Conservation (phyloP, 2,797 vertebrate species). For the Enteromius radiatus region DNA sequence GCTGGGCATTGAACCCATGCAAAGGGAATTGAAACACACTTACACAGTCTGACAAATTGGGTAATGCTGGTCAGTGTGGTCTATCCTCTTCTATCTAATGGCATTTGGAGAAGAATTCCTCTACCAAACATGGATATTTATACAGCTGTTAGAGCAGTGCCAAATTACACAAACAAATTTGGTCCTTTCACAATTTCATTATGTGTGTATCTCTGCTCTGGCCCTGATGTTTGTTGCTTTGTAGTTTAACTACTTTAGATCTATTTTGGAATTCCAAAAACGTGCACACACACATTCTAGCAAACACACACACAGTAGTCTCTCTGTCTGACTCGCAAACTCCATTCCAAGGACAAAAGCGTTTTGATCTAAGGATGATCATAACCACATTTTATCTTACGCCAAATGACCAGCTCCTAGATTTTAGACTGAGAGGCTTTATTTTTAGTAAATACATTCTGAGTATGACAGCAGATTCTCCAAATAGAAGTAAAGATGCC, state of each 20-base stretch:
- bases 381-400: constrained; percentile 13
- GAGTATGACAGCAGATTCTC: neutral
- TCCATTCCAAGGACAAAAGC: constrained; percentile 21
- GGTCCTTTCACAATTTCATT: constrained; percentile 47
- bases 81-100: constrained; percentile 39
- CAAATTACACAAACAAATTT: constrained; percentile 59
- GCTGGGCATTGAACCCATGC: constrained; percentile 53
- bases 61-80: constrained; percentile 41
- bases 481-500: neutral
- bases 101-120: constrained; percentile 45
- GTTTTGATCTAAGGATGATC: constrained; percentile 17
- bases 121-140: constrained; percentile 50
- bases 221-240: constrained; percentile 3
- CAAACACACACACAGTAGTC: constrained; percentile 29
- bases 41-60: constrained; percentile 4
- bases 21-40: constrained; percentile 27
- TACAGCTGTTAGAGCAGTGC: constrained; percentile 38
- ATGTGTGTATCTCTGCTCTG: neutral
- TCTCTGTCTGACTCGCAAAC: constrained; percentile 15
- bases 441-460: constrained; percentile 28
- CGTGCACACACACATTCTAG: neutral
- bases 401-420: neutral
- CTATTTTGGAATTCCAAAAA: constrained; percentile 27
- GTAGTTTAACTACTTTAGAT: constrained; percentile 9
- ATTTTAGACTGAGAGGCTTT: neutral